Evolutionary conservation across 2,888 invertebrate species (phyloP).

Genomic region (Cantharis flavilabris): DNA sequence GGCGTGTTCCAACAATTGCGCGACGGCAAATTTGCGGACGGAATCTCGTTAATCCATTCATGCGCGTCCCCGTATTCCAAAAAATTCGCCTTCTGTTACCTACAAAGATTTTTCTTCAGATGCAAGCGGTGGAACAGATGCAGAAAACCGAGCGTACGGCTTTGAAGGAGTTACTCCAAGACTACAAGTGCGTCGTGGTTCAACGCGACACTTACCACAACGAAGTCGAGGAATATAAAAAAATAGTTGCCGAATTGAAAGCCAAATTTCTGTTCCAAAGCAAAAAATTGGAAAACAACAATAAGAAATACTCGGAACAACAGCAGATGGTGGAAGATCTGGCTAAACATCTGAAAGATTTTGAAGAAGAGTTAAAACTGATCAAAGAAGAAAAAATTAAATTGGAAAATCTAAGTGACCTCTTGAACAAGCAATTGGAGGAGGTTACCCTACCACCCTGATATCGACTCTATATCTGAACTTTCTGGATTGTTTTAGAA

Average conservation of each 20-base stretch:
- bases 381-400: neutral
- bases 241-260: neutral
- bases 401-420: neutral
- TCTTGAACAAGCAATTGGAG: neutral
- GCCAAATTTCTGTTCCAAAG: neutral
- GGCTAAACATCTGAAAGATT: neutral
- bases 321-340: neutral
- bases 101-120: conserved; percentile 34
- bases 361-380: neutral
- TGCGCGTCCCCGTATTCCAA: too few relatives aligned
- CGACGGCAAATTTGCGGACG: too few relatives aligned
- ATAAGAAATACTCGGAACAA: neutral
- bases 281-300: neutral
- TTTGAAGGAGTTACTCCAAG: conserved; percentile 42
- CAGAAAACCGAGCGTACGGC: conserved; percentile 45
- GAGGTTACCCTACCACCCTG: neutral
- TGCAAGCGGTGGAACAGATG: conserved; percentile 45
- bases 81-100: too few relatives aligned
- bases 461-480: neutral
- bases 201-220: conserved; percentile 42
- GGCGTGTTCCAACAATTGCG: too few relatives aligned
- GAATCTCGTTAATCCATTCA: too few relatives aligned
- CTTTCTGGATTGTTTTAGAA: conserved; percentile 32
- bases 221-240: conserved; percentile 29
- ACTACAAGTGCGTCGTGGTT: conserved; percentile 39